Evolutionary conservation across 2,797 vertebrate species (phyloP).

Genomic region (Microctenopoma steveboyesi): DNA sequence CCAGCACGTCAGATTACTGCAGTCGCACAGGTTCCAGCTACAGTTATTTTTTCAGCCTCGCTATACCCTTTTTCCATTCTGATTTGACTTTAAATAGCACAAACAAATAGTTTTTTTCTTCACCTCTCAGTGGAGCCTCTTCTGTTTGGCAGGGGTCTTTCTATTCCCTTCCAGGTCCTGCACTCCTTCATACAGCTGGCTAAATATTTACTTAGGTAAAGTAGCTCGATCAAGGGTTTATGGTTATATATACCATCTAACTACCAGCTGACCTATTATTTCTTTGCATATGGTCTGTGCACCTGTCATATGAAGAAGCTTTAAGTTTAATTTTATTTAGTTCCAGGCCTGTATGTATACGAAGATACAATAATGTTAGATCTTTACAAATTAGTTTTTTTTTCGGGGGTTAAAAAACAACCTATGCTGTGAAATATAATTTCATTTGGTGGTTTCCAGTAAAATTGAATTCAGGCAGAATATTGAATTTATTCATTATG

Average conservation of each 20-base stretch:
- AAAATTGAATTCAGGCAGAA: slow-evolving; percentile 10
- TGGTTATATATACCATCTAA: slow-evolving; percentile 56
- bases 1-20: slow-evolving; percentile 31
- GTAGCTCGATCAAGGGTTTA: slow-evolving; percentile 73
- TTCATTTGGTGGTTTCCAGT: neutral
- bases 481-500: neutral
- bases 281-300: slow-evolving; percentile 66
- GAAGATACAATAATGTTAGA: no score
- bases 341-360: neutral
- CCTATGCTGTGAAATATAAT: neutral
- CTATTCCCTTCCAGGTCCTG: slow-evolving; percentile 64
- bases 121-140: slow-evolving; percentile 24
- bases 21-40: slow-evolving; percentile 6
- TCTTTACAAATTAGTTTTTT: no score
- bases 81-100: slow-evolving; percentile 16
- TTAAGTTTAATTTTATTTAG: no score
- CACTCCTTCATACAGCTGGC: slow-evolving; percentile 77
- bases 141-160: slow-evolving; percentile 48
- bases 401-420: neutral
- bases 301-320: slow-evolving; percentile 60
- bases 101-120: slow-evolving; percentile 34
- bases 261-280: slow-evolving; percentile 53
- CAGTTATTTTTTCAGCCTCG: neutral
- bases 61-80: neutral
- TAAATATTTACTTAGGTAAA: slow-evolving; percentile 81